Evolutionary conservation across 2,888 invertebrate species (phyloP).

Genomic region (Agrypnus murinus): DNA sequence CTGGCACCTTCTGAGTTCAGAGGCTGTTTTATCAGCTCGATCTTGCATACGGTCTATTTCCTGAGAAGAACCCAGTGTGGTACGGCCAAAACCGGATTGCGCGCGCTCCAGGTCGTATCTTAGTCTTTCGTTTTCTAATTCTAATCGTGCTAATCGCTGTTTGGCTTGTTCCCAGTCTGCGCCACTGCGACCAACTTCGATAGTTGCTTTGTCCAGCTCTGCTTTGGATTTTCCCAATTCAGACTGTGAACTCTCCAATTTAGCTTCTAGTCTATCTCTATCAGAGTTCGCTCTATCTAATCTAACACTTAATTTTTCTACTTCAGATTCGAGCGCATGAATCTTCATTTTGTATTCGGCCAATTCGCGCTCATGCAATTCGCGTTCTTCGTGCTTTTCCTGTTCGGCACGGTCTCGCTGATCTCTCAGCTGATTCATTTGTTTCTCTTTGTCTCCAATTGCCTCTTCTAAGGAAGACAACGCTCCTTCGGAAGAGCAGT

Average conservation of each 20-base stretch:
- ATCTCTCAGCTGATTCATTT: constrained; percentile 94
- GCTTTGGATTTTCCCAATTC: constrained; percentile 96
- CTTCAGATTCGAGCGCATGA: constrained; percentile 92
- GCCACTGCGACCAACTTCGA: constrained; percentile 91
- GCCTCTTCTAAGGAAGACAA: constrained; percentile 95
- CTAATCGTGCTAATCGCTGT: constrained; percentile 87
- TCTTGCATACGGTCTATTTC: constrained; percentile 89
- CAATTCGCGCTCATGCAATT: constrained; percentile 92
- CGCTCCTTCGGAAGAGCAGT: constrained; percentile 94
- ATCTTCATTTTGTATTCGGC: constrained; percentile 97
- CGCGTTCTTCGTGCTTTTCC: constrained; percentile 96
- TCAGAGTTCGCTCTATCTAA: constrained; percentile 92
- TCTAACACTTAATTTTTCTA: constrained; percentile 89
- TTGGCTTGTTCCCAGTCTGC: constrained; percentile 92
- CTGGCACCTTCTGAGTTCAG: constrained; percentile 89
- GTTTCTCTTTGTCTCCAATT: constrained; percentile 97
- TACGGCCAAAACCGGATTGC: constrained; percentile 88
- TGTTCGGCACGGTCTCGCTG: constrained; percentile 96
- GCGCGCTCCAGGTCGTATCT: constrained; percentile 80
- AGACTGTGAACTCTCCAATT: constrained; percentile 93
- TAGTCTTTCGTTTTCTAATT: constrained; percentile 92
- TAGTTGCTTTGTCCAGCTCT: constrained; percentile 92
- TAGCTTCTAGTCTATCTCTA: constrained; percentile 92
- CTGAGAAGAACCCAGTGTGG: constrained; percentile 82
- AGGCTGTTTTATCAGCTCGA: constrained; percentile 88